phyloP scores from a whole-genome alignment of 2,888 invertebrate species.

The Anoncus sp. region DNA sequence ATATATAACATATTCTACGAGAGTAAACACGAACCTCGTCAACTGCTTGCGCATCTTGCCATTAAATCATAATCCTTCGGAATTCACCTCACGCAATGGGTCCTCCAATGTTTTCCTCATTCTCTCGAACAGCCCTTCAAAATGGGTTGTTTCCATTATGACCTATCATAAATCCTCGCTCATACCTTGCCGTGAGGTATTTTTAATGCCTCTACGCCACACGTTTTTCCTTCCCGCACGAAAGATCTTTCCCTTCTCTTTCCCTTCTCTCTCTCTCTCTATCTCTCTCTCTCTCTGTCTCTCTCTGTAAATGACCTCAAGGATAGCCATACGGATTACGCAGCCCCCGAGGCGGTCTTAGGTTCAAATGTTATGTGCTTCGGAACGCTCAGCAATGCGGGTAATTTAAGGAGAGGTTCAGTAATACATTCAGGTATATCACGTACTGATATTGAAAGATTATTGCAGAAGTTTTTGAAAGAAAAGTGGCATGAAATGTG shows the following conservation, averaged over 20 bases:
- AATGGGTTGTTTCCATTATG: constrained; percentile 50
- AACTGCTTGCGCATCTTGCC: constrained; percentile 43
- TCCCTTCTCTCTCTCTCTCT: background rate
- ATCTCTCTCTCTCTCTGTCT: background rate
- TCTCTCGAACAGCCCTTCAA: constrained; percentile 42
- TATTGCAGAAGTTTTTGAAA: background rate
- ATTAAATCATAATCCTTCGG: constrained; percentile 54
- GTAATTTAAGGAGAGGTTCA: background rate
- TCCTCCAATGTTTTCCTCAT: constrained; percentile 49
- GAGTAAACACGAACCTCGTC: constrained; percentile 43
- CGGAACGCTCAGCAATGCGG: constrained; percentile 2
- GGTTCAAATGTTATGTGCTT: background rate
- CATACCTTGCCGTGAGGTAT: constrained; percentile 26
- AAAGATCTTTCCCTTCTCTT: background rate
- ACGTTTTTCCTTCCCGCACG: constrained; percentile 26
- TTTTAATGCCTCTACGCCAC: constrained; percentile 40
- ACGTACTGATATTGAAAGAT: background rate
- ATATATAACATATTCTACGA: constrained; percentile 1
- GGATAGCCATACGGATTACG: constrained; percentile 5
- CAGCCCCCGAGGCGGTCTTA: background rate
- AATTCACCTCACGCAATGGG: constrained; percentile 52
- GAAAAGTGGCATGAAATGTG: background rate
- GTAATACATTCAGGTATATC: background rate
- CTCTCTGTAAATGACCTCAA: constrained; percentile 5
- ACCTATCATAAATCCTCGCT: constrained; percentile 48